A percentile compares a stretch with the other conserved stretches of the same genome.
These are phyloP conservation scores for Drosophila hydei DNA, from an alignment of 1,140 invertebrate genomes.

Conservation along the genomic window DNA sequence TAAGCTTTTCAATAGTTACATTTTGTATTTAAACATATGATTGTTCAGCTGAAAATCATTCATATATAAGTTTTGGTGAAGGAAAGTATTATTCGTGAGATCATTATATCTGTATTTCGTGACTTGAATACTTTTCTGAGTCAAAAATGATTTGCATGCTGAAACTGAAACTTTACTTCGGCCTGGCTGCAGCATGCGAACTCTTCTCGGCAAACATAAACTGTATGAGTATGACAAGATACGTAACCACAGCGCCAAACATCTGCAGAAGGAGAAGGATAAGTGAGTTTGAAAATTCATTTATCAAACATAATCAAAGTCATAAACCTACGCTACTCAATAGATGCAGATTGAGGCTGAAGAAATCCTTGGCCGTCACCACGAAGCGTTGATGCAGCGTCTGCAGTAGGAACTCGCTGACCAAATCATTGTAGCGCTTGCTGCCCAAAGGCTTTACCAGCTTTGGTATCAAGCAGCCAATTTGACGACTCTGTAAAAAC, in stretches of 20 bases:
- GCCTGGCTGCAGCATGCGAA: neutral
- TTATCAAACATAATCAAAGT: too few species aligned
- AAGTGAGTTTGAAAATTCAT: neutral
- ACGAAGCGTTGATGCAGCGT: constrained; percentile 74
- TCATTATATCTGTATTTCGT: too few species aligned
- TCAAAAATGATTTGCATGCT: too few species aligned
- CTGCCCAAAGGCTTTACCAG: constrained; percentile 63
- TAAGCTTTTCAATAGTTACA: too few species aligned
- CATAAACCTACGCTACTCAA: constrained; percentile 65
- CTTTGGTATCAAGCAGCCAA: constrained; percentile 73
- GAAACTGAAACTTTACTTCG: too few species aligned
- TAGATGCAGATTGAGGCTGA: constrained; percentile 68
- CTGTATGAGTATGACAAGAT: constrained; percentile 79
- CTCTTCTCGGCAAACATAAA: constrained; percentile 77
- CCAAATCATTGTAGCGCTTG: constrained; percentile 74
- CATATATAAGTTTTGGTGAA: too few species aligned
- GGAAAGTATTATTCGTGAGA: too few species aligned
- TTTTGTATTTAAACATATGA: too few species aligned
- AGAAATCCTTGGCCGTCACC: constrained; percentile 78
- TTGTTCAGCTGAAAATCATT: too few species aligned
- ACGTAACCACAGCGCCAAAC: constrained; percentile 78
- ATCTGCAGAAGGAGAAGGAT: constrained; percentile 45
- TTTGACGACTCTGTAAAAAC: constrained; percentile 60
- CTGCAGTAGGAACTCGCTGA: constrained; percentile 74
- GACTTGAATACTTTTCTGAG: too few species aligned